These are phyloP conservation scores for Panagrolaimus sp. DNA, from an alignment of 1,140 invertebrate genomes.

Conservation along the genomic window DNA sequence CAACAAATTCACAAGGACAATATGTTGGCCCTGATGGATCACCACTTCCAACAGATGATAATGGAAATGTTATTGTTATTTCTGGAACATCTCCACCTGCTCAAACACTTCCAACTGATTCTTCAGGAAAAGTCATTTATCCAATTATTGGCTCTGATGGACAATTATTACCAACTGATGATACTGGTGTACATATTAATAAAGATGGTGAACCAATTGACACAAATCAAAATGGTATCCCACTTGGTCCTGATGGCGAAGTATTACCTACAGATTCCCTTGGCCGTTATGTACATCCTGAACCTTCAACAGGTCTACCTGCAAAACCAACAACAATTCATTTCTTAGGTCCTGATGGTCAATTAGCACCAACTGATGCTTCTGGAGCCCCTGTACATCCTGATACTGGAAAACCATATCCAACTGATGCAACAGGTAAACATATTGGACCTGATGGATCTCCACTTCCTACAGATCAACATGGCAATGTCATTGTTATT, in stretches of 20 bases:
- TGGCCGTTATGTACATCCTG: background rate
- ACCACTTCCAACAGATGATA: slow-evolving; percentile 14
- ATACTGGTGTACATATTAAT: slow-evolving; percentile 30
- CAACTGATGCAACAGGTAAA: no score
- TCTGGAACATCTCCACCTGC: background rate
- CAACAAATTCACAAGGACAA: background rate
- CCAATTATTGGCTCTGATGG: slow-evolving; percentile 37
- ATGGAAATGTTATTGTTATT: slow-evolving; percentile 10
- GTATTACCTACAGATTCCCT: background rate
- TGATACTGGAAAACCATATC: no score
- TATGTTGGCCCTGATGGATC: slow-evolving; percentile 23
- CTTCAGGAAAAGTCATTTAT: slow-evolving; percentile 21
- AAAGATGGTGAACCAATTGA: slow-evolving; percentile 23
- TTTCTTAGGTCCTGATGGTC: no score
- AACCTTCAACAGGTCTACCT: slow-evolving; percentile 4
- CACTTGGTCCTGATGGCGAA: slow-evolving; percentile 15
- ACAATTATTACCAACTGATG: slow-evolving; percentile 37
- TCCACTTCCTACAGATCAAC: no score
- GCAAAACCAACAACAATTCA: background rate
- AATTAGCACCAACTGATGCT: no score
- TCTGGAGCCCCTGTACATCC: no score
- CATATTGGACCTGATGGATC: no score
- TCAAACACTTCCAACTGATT: slow-evolving; percentile 29
- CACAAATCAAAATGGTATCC: slow-evolving; percentile 15
- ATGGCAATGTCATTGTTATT: no score